These are phyloP conservation scores for Poeciliopsis paucimaculata DNA, from an alignment of 2,797 vertebrate genomes.

Conservation along the genomic window DNA sequence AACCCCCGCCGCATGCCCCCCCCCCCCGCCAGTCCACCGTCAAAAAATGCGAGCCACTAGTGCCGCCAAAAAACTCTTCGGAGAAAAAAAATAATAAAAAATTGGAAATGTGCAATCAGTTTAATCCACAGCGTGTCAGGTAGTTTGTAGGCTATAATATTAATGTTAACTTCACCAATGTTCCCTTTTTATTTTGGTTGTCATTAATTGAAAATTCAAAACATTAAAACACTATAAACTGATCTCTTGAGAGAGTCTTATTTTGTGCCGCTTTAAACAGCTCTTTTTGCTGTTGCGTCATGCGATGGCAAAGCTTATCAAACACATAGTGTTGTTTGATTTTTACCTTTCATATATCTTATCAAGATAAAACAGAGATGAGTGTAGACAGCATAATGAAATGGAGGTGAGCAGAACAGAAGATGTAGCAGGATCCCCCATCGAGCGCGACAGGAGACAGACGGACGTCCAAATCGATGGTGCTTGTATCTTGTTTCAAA, in stretches of 20 bases:
- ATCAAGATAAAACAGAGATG: constrained; percentile 60
- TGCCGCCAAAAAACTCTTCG: no score
- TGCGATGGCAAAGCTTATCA: constrained; percentile 51
- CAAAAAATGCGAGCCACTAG: no score
- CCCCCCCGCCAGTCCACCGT: no score
- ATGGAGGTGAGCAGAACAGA: constrained; percentile 41
- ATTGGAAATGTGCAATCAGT: constrained; percentile 59
- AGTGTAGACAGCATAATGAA: constrained; percentile 54
- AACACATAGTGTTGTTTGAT: constrained; percentile 38
- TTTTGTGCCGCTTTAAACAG: constrained; percentile 15
- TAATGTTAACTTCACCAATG: neutral
- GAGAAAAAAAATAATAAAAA: neutral
- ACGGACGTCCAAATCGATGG: constrained; percentile 58
- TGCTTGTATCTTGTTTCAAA: constrained; percentile 63
- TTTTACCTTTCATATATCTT: constrained; percentile 51
- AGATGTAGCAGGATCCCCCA: constrained; percentile 49
- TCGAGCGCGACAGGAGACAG: constrained; percentile 60
- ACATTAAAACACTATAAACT: constrained; percentile 9
- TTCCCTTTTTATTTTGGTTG: constrained; percentile 21
- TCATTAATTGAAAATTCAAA: constrained; percentile 12
- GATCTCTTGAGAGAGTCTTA: constrained; percentile 12
- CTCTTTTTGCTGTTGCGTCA: constrained; percentile 19
- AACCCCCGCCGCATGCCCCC: no score
- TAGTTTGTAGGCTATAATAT: neutral
- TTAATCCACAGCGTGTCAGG: constrained; percentile 39